Evolutionary conservation across 2,888 invertebrate species (phyloP).

Genomic region (Caenorhabditis panamensis): DNA sequence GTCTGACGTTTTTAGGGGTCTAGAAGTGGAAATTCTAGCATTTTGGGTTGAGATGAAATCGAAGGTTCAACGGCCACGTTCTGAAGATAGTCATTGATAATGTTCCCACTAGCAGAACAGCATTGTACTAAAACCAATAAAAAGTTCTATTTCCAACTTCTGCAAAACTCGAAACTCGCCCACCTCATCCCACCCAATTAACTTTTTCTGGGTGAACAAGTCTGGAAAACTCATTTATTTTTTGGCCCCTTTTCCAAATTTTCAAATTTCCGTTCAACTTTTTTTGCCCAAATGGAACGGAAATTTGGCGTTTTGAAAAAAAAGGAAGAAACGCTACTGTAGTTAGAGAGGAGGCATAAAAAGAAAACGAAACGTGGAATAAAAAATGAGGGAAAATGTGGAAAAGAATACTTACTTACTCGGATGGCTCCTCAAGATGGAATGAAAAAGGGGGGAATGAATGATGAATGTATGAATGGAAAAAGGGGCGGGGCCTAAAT

Average conservation of each 20-base stretch:
- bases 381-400: background rate
- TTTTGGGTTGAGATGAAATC: too few species aligned
- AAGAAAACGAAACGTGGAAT: background rate
- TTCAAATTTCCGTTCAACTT: background rate
- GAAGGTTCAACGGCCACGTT: too few species aligned
- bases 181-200: background rate
- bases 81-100: background rate
- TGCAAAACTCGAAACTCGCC: background rate
- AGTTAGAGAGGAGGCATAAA: background rate
- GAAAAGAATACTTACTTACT: background rate
- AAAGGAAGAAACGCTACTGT: background rate
- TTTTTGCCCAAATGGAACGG: background rate
- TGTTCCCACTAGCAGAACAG: background rate
- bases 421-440: too few species aligned
- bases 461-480: background rate
- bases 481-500: background rate
- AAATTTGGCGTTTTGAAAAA: background rate
- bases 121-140: background rate
- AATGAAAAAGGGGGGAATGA: background rate
- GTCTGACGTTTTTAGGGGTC: background rate
- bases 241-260: background rate
- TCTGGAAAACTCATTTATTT: conserved; percentile 10
- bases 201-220: background rate
- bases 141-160: background rate
- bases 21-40: background rate